Evolutionary conservation across 2,797 vertebrate species (phyloP).

Genomic region (Falco concolor): DNA sequence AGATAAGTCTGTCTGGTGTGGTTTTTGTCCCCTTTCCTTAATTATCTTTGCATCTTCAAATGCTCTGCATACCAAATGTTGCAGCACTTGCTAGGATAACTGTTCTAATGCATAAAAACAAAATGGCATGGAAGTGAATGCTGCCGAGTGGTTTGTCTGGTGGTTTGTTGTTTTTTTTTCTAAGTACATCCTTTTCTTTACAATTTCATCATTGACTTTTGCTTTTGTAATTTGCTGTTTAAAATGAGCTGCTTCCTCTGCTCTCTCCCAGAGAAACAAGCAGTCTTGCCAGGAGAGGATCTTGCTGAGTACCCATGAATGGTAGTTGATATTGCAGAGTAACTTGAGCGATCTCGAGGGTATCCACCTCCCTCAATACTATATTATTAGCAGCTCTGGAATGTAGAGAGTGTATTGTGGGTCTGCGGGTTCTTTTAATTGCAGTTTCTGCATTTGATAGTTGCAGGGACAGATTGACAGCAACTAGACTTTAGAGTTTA

Average conservation of each 20-base stretch:
- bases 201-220: not conserved
- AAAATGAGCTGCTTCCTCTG: not conserved
- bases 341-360: not conserved
- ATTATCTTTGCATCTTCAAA: conserved; percentile 28
- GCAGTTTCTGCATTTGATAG: not conserved
- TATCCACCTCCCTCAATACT: no score
- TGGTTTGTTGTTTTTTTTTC: not conserved
- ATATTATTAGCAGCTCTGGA: not conserved
- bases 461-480: not conserved
- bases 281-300: not conserved
- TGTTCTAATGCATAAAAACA: not conserved
- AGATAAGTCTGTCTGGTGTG: conserved; percentile 34
- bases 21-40: conserved; percentile 4
- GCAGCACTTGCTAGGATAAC: conserved; percentile 52
- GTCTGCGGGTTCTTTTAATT: not conserved
- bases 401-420: not conserved
- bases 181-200: not conserved
- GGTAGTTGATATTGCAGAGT: not conserved
- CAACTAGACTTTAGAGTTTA: not conserved
- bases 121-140: not conserved
- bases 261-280: not conserved
- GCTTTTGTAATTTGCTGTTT: not conserved
- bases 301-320: not conserved
- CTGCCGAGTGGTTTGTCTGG: not conserved
- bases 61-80: not conserved